Percentiles rank a stretch among this genome's conserved stretches.
Conservation (phyloP, 2,797 vertebrate species). For the Sebastolobus alascanus region DNA sequence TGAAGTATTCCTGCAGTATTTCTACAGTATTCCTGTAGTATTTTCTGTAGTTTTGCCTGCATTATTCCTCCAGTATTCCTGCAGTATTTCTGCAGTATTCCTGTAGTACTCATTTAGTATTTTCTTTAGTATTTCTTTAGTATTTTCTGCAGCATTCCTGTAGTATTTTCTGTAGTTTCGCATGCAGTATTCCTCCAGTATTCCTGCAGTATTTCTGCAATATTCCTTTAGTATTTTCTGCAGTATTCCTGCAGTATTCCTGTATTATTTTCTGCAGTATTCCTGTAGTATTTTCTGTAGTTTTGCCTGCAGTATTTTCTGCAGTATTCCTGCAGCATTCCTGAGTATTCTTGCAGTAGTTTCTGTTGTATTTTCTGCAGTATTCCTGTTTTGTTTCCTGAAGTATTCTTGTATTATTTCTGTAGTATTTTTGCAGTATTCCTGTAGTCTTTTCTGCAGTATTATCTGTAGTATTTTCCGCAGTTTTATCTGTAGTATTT, state of each 20-base stretch:
- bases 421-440: not conserved
- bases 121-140: not conserved
- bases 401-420: not conserved
- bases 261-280: too few species aligned
- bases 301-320: not conserved
- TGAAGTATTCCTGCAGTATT: too few species aligned
- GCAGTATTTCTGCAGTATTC: not conserved
- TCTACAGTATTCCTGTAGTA: too few species aligned
- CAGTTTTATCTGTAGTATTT: not conserved
- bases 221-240: not conserved
- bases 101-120: slow-evolving; percentile 1
- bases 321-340: too few species aligned
- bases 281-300: too few species aligned
- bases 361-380: not conserved
- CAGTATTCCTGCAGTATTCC: not conserved
- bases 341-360: too few species aligned
- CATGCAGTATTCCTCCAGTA: too few species aligned
- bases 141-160: too few species aligned
- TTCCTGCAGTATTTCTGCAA: not conserved
- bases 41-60: too few species aligned
- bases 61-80: too few species aligned
- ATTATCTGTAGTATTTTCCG: not conserved
- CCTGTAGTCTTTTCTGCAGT: not conserved
- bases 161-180: not conserved
- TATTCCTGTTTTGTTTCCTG: not conserved